These are phyloP conservation scores for Brenthis ino DNA, from an alignment of 2,888 invertebrate species.

Conservation along the genomic window DNA sequence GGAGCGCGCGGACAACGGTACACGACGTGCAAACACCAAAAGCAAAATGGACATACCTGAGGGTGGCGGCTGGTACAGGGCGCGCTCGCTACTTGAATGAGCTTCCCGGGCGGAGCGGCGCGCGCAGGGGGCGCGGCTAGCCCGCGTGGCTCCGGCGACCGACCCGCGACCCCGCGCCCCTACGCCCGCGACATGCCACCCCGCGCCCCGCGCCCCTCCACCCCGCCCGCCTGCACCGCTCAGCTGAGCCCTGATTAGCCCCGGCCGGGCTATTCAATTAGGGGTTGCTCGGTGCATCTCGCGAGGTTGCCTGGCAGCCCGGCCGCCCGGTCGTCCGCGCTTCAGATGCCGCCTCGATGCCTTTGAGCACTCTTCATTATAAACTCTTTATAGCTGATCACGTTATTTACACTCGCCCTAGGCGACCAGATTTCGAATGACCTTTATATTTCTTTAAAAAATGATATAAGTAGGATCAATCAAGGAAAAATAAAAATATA, in stretches of 20 bases:
- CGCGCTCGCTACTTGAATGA: constrained; percentile 81
- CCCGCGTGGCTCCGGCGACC: constrained; percentile 79
- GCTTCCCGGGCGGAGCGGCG: constrained; percentile 79
- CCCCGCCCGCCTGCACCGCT: constrained; percentile 60
- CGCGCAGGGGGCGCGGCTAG: constrained; percentile 85
- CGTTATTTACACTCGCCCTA: constrained; percentile 62
- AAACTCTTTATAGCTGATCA: constrained; percentile 59
- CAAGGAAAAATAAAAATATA: not conserved
- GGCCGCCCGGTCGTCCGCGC: constrained; percentile 47
- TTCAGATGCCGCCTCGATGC: constrained; percentile 43
- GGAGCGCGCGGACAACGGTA: constrained; percentile 60
- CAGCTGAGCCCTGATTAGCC: constrained; percentile 81
- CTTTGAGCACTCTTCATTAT: constrained; percentile 72
- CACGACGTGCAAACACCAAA: constrained; percentile 76
- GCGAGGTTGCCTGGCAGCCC: constrained; percentile 54
- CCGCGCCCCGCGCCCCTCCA: constrained; percentile 49
- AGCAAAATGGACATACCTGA: constrained; percentile 81
- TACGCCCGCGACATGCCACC: constrained; percentile 39
- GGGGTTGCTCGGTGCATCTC: constrained; percentile 76
- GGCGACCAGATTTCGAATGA: constrained; percentile 42
- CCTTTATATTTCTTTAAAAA: not conserved
- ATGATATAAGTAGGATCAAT: not conserved
- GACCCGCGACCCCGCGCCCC: constrained; percentile 61
- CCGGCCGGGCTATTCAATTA: constrained; percentile 80
- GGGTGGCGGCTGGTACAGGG: constrained; percentile 79